A percentile compares a stretch with the other conserved stretches of the same genome.
These are phyloP conservation scores for Rhogogaster chlorosoma DNA, from an alignment of 2,888 invertebrate genomes.

Conservation along the genomic window DNA sequence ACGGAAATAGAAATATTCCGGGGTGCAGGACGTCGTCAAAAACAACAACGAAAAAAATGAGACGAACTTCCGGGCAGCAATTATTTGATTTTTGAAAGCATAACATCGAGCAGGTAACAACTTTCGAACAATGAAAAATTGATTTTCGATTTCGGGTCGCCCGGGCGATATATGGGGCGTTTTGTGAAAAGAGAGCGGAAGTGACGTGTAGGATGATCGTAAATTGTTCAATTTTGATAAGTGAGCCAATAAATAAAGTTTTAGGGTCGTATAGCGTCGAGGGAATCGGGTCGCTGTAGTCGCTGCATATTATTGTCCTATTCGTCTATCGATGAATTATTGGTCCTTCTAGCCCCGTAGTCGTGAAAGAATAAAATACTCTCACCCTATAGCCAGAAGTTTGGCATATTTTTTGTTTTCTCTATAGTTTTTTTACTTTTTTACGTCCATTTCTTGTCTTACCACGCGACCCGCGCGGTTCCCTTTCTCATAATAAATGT, in stretches of 20 bases:
- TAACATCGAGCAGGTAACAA: background rate
- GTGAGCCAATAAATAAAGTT: constrained; percentile 15
- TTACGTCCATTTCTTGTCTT: background rate
- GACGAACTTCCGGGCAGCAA: no score
- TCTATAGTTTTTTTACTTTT: constrained; percentile 14
- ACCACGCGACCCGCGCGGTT: background rate
- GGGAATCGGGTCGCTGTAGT: background rate
- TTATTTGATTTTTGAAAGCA: no score
- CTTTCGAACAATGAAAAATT: constrained; percentile 4
- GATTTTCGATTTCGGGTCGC: background rate
- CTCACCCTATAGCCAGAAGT: background rate
- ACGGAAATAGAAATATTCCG: background rate
- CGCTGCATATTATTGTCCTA: background rate
- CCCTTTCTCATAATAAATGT: constrained; percentile 25
- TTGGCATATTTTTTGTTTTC: background rate
- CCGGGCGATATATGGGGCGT: background rate
- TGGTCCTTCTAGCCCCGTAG: background rate
- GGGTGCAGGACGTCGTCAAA: background rate
- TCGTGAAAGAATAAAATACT: background rate
- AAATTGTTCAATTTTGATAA: constrained; percentile 23
- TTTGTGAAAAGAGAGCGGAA: background rate
- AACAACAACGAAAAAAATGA: background rate
- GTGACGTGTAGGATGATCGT: background rate
- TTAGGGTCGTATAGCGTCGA: background rate
- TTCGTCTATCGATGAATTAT: background rate